phyloP scores from a whole-genome alignment of 2,888 invertebrate species.

The Rhamnusium bicolor region DNA sequence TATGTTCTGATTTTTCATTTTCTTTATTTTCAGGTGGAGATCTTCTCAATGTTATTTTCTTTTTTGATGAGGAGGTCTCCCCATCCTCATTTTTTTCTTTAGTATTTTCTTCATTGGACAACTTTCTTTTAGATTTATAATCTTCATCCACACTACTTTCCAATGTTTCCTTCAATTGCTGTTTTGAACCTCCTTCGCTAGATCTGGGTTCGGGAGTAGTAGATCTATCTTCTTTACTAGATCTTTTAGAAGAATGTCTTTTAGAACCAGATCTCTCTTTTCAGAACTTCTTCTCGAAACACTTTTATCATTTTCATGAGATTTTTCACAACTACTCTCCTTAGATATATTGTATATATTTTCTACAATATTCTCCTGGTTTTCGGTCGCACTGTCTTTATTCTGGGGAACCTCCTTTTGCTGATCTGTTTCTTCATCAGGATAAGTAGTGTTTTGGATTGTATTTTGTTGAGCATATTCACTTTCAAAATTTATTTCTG shows the following conservation, averaged over 20 bases:
- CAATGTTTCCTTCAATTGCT: not conserved
- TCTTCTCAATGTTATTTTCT: conserved; percentile 40
- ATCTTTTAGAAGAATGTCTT: conserved; percentile 1
- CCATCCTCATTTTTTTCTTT: conserved; percentile 7
- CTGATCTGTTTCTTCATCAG: conserved; percentile 1
- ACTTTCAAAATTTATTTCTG: conserved; percentile 39
- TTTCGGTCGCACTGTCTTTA: not conserved
- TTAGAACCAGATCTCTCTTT: not conserved
- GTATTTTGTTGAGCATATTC: conserved; percentile 44
- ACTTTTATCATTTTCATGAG: not conserved
- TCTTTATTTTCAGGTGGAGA: conserved; percentile 32
- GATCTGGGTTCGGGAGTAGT: conserved; percentile 39
- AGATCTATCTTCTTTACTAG: conserved; percentile 32
- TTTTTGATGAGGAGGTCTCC: conserved; percentile 30
- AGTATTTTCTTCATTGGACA: conserved; percentile 10
- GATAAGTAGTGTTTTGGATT: not conserved
- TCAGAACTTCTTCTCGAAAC: not conserved
- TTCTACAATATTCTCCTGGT: not conserved
- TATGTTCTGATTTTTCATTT: not conserved
- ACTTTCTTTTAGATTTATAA: conserved; percentile 13
- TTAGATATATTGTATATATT: not conserved
- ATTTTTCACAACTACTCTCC: not conserved
- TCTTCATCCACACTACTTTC: not conserved
- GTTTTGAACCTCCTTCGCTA: conserved; percentile 27
- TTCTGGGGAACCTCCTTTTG: not conserved